phyloP scores from a whole-genome alignment of 2,797 vertebrate species.

The Gymnocypris eckloni region DNA sequence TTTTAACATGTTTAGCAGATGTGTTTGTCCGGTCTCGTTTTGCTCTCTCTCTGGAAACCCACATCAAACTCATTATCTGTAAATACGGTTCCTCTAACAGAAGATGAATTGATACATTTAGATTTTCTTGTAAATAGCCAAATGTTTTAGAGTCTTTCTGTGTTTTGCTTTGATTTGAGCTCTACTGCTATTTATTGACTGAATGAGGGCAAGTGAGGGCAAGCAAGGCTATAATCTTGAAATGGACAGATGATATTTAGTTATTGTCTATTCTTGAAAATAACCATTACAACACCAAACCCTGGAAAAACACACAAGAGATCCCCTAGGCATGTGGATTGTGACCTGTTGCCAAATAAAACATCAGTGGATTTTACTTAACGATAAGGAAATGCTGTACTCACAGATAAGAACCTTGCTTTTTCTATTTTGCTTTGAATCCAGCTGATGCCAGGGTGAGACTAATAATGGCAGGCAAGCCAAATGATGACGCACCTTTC shows the following conservation, averaged over 20 bases:
- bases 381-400: conserved; percentile 39
- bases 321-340: conserved; percentile 33
- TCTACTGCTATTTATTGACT: conserved; percentile 9
- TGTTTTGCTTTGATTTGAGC: conserved; percentile 7
- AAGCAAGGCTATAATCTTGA: not conserved
- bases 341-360: conserved; percentile 50
- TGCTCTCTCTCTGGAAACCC: conserved; percentile 25
- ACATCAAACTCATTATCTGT: conserved; percentile 17
- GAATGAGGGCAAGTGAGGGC: not conserved
- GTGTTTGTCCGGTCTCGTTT: conserved; percentile 52
- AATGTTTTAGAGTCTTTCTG: not conserved
- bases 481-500: conserved; percentile 17
- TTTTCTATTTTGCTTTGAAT: conserved; percentile 42
- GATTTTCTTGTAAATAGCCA: not conserved
- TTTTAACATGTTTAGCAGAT: conserved; percentile 68
- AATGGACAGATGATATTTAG: conserved; percentile 10
- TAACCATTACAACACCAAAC: conserved; percentile 25
- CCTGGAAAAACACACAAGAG: conserved; percentile 33
- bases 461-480: not conserved
- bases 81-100: not conserved
- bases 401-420: conserved; percentile 30
- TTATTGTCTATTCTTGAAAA: conserved; percentile 39
- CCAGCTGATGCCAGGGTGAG: conserved; percentile 25
- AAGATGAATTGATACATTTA: not conserved
- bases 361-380: conserved; percentile 51